phyloP scores from a whole-genome alignment of 2,113 vertebrate genomes.

The Eublepharis macularius region DNA sequence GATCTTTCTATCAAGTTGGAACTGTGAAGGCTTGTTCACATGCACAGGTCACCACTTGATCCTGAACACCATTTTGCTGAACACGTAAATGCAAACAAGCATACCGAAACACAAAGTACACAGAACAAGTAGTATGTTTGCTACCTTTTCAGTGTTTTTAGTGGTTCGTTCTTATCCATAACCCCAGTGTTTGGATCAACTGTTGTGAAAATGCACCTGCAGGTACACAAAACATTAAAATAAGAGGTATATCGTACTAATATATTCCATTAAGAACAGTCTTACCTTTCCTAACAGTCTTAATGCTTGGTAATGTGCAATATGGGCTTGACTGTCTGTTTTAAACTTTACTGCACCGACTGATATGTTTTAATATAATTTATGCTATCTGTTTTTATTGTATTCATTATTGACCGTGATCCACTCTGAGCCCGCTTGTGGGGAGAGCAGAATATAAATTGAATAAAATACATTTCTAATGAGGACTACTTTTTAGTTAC shows the following conservation, averaged over 20 bases:
- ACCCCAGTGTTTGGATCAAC: slow-evolving; percentile 91
- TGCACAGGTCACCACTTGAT: neutral
- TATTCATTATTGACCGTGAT: too few relatives aligned
- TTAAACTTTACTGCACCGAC: too few relatives aligned
- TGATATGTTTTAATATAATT: too few relatives aligned
- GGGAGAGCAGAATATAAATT: too few relatives aligned
- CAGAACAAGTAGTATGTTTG: slow-evolving; percentile 29
- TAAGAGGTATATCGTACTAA: neutral
- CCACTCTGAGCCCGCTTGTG: too few relatives aligned
- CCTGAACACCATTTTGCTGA: neutral
- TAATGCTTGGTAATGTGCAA: too few relatives aligned
- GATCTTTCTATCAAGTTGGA: too few relatives aligned
- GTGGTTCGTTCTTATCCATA: slow-evolving; percentile 85
- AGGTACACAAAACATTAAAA: slow-evolving; percentile 1
- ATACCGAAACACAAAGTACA: neutral
- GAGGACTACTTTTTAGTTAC: neutral
- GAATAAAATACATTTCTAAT: too few relatives aligned
- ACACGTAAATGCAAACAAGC: neutral
- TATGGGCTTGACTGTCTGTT: too few relatives aligned
- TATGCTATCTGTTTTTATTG: too few relatives aligned
- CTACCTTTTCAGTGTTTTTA: slow-evolving; percentile 91
- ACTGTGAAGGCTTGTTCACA: neutral
- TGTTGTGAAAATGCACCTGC: slow-evolving; percentile 90
- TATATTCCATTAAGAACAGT: neutral
- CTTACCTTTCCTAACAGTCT: too few relatives aligned